phyloP scores from a whole-genome alignment of 2,113 vertebrate species.

The Saimiri boliviensis region DNA sequence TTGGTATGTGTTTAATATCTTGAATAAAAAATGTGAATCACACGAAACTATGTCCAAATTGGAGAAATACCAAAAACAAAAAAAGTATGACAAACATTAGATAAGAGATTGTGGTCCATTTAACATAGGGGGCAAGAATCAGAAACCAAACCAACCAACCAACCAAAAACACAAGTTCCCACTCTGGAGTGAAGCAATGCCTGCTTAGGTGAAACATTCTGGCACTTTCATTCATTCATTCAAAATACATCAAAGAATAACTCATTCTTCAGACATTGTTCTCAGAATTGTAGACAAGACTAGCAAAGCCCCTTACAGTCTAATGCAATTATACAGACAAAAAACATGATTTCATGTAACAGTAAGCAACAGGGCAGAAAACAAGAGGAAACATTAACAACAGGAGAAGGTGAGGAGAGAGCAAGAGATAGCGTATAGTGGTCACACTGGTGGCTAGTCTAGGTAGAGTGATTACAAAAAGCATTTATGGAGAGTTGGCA shows the following conservation, averaged over 20 bases:
- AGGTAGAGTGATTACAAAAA: neutral
- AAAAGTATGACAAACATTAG: neutral
- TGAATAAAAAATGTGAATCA: neutral
- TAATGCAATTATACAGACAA: neutral
- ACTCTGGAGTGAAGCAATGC: neutral
- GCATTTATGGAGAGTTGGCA: neutral
- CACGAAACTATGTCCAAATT: neutral
- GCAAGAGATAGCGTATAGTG: neutral
- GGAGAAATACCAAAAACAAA: neutral
- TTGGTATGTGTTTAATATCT: constrained; percentile 25
- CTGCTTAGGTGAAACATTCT: neutral
- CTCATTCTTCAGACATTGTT: neutral
- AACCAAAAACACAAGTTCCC: neutral
- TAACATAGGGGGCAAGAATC: neutral
- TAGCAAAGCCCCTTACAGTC: neutral
- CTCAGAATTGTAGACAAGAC: neutral
- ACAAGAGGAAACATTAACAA: neutral
- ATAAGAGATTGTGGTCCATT: neutral
- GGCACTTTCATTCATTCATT: neutral
- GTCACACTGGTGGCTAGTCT: neutral
- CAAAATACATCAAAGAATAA: neutral
- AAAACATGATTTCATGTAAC: neutral
- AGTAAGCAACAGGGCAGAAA: neutral
- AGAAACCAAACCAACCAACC: neutral
- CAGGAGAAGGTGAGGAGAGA: neutral